Evolutionary conservation across 2,113 vertebrate genomes (phyloP).

Genomic region (Dolichallabes microphthalmus): DNA sequence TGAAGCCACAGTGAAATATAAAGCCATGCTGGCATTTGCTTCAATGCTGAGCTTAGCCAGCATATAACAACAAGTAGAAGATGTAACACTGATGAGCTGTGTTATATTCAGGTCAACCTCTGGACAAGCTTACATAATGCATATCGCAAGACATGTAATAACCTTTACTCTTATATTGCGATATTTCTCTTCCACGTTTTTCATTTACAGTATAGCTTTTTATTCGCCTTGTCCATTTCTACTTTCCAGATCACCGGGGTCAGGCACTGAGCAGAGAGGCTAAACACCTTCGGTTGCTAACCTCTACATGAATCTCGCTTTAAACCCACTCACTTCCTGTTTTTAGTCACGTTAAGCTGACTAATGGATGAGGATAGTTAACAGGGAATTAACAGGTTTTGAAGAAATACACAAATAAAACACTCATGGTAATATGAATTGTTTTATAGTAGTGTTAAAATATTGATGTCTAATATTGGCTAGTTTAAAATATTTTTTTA

Average conservation of each 20-base stretch:
- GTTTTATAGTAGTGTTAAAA: not conserved
- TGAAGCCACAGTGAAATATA: slow-evolving; percentile 25
- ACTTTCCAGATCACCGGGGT: not conserved
- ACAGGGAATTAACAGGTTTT: not conserved
- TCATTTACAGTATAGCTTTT: not conserved
- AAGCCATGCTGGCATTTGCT: slow-evolving; percentile 14
- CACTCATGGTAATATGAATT: not conserved
- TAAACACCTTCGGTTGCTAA: slow-evolving; percentile 2
- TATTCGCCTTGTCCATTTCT: not conserved
- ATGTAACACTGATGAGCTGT: slow-evolving; percentile 14
- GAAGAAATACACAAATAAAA: not conserved
- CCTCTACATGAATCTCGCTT: not conserved
- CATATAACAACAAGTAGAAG: slow-evolving; percentile 7
- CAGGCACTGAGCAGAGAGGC: not conserved
- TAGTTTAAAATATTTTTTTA: no score
- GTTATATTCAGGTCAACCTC: not conserved
- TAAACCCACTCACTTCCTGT: slow-evolving; percentile 10
- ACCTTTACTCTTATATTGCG: not conserved
- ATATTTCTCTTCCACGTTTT: not conserved
- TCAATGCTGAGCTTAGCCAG: slow-evolving; percentile 14
- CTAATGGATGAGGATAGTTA: not conserved
- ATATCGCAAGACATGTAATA: not conserved
- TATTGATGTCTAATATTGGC: not conserved
- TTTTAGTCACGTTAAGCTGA: not conserved
- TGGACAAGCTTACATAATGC: slow-evolving; percentile 6